Evolutionary conservation across 1,140 invertebrate species (phyloP), one percentile per base, ranked within the genome.

Genomic region (Colletes gigas): DNA sequence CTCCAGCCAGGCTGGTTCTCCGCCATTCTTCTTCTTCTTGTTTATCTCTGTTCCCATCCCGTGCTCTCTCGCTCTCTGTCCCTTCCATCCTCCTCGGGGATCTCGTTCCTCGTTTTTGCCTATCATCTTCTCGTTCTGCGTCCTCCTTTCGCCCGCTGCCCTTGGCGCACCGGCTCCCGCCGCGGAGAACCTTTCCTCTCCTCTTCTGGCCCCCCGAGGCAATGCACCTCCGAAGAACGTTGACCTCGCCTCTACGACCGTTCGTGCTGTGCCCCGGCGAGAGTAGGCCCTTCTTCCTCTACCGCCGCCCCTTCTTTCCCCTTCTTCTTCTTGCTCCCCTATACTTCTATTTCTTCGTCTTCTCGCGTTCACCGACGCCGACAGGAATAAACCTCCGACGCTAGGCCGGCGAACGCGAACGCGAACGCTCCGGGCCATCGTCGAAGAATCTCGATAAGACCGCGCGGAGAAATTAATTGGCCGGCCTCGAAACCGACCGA

Each of bases 401-500:
- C 52, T 73, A 68, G 44, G 74, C 78, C 57, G 82, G 68, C 71
- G 47, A 14, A 62, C 21, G 9, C 3, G 60, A 39, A 47, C n/a
- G 15, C 41, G 39, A n/a, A 17, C 83, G 85, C 90, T 91, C 78
- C 83, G 77, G 85, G 84, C 88, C 86, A 89, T 90, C 89, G 89
- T 77, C 85, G 83, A 83, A 70, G 85, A 90, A 91, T 91, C 89
- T 88, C 88, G 91, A 92, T 92, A 91, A 91, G 88, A 30, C 72
- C 76, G 78, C 77, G 83, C 84, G 84, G 87, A 82, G 90, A 91
- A 92, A 91, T 92, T 92, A 91, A 92, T 92, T 91, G 91, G 86
- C 83, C 83, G 78, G 70, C 78, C 87, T 83, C 84, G 84, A 82
- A 83, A 86, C 73, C 77, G 76, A 87, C 71, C 83, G 78, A 63